phyloP scores from a whole-genome alignment of 2,797 vertebrate species.

The Characodon lateralis region DNA sequence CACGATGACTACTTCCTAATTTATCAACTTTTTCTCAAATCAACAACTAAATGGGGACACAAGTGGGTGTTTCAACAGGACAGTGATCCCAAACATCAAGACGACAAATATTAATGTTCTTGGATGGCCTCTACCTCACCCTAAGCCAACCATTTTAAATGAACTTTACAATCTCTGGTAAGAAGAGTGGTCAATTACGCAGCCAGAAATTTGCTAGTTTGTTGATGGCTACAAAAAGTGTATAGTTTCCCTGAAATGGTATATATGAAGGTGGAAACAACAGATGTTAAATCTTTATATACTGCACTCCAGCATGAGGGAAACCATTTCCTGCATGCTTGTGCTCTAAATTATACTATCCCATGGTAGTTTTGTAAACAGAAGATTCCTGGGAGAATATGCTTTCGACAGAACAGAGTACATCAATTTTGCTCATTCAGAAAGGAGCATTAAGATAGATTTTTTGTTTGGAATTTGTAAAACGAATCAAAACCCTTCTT shows the following conservation, averaged over 20 bases:
- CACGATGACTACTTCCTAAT: not conserved
- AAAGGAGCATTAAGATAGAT: not conserved
- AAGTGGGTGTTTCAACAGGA: not conserved
- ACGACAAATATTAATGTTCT: no score
- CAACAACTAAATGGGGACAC: not conserved
- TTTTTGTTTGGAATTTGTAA: not conserved
- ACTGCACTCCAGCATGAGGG: not conserved
- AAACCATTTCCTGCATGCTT: not conserved
- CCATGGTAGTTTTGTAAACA: not conserved
- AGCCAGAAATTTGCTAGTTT: no score
- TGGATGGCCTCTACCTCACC: no score
- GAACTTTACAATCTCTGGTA: not conserved
- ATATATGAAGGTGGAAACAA: not conserved
- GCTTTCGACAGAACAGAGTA: not conserved
- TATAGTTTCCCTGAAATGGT: not conserved
- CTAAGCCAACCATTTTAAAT: not conserved
- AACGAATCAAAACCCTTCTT: not conserved
- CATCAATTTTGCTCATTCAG: constrained; percentile 4
- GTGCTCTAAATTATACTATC: not conserved
- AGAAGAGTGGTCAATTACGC: not conserved
- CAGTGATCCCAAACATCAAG: not conserved
- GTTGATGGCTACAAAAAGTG: not conserved
- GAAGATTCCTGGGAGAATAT: not conserved
- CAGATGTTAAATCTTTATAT: not conserved
- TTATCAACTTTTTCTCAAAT: not conserved